Conservation (phyloP, 2,797 vertebrate species). For the Ptychadena robeensis region DNA sequence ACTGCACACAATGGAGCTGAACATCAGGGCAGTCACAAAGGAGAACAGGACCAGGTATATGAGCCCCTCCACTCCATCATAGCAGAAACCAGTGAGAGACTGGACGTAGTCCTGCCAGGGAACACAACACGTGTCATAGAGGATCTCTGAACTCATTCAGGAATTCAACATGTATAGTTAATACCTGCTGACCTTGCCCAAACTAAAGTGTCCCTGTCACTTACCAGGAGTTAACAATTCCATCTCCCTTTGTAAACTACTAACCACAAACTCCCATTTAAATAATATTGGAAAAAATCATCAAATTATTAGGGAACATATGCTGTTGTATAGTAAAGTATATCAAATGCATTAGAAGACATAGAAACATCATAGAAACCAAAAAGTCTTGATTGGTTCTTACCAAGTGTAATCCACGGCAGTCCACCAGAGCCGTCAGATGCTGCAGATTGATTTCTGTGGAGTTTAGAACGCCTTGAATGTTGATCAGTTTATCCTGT, state of each 20-base stretch:
- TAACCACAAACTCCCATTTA: no score
- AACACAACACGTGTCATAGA: slow-evolving; percentile 37
- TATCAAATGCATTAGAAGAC: no score
- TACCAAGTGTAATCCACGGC: slow-evolving; percentile 96
- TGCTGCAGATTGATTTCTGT: slow-evolving; percentile 94
- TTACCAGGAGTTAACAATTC: neutral
- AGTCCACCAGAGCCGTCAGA: slow-evolving; percentile 96
- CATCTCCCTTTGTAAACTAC: neutral
- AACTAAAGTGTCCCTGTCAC: neutral
- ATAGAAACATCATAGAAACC: neutral
- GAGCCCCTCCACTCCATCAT: slow-evolving; percentile 94
- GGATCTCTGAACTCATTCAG: neutral
- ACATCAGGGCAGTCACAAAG: slow-evolving; percentile 97
- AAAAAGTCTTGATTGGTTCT: slow-evolving; percentile 63
- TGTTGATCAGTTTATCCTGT: slow-evolving; percentile 84
- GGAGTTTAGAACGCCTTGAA: slow-evolving; percentile 90
- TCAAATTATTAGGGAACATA: no score
- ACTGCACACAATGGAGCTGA: slow-evolving; percentile 95
- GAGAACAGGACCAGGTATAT: slow-evolving; percentile 98
- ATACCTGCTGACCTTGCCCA: neutral
- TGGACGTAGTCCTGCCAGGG: slow-evolving; percentile 89
- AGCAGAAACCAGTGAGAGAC: slow-evolving; percentile 94
- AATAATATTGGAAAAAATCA: no score
- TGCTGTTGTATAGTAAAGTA: no score
- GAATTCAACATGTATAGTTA: neutral